These are phyloP conservation scores for Calameuta pallipes DNA, from an alignment of 2,888 invertebrate genomes.

Conservation along the genomic window DNA sequence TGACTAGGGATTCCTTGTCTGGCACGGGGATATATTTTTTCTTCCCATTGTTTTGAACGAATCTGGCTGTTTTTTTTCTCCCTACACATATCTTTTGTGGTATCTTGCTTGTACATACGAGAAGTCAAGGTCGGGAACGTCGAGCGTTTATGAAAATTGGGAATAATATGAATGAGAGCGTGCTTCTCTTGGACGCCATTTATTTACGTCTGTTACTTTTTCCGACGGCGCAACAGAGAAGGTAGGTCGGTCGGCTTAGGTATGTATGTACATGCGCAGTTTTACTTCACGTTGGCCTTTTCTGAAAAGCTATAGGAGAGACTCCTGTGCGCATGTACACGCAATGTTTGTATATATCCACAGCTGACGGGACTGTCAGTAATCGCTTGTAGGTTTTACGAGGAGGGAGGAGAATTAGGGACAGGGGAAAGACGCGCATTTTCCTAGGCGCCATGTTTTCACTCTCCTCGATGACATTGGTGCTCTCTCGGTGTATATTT, in stretches of 20 bases:
- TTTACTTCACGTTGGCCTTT: background rate
- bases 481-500: background rate
- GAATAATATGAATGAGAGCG: background rate
- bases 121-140: background rate
- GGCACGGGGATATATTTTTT: background rate
- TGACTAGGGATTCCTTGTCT: background rate
- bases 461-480: background rate
- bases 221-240: background rate
- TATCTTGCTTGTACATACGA: background rate
- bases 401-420: background rate
- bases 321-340: background rate
- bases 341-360: background rate
- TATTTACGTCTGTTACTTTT: slow-evolving; percentile 1
- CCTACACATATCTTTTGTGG: background rate
- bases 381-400: background rate
- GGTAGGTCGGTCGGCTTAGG: background rate
- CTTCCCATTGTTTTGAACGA: background rate
- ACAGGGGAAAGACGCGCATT: background rate
- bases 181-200: background rate
- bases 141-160: background rate
- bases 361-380: background rate
- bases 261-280: background rate
- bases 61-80: background rate
- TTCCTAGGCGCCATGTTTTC: background rate
- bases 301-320: background rate